Evolutionary conservation across 2,113 vertebrate species (phyloP), one percentile per base, ranked within the genome.

Genomic region (Tragelaphus imberbis): DNA sequence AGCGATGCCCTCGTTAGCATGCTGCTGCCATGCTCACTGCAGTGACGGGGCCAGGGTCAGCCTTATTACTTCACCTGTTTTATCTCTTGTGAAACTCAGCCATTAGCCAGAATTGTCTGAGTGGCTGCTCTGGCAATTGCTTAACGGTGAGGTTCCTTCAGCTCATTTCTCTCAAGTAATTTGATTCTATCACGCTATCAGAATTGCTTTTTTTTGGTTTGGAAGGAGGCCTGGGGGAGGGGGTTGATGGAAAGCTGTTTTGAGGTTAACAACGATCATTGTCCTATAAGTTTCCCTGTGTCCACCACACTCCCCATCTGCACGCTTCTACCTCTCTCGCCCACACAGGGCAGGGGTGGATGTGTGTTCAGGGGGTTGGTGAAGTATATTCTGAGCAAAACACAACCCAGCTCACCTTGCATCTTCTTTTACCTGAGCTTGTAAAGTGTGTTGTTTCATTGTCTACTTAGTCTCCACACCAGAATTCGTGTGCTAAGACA

Each of bases 51-150:
- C 97, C 96, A 96, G 94, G 97, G 98, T 98, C 98, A 97, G 96
- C 98, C 97, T 98, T 97, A 98, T 99, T 98, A 98, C 98, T 98
- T 99, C 97, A 98, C 98, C 97, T 99, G 98, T 98, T 99, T 98
- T 99, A 99, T 99, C 98, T 98, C 98, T 99, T 98, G 98, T 98
- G 98, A 99, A 99, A 98, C 98, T 98, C 98, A 98, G 98, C 98
- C 98, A 98, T 99, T 97, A 98, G 97, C 98, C 96, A 98, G 97
- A 98, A 98, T 98, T 98, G 98, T 98, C 97, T 97, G 98, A 99
- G 98, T 98, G 96, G 97, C 98, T 98, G 98, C 98, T 98, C 98
- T 94, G 97, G 98, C 97, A 98, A 98, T 98, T 98, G 96, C 98
- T 98, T 98, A 99, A 98, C 97, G 71, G 97, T 95, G 91, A 98